These are phyloP conservation scores for Glossophaga mutica DNA, from an alignment of 2,797 vertebrate genomes.

Conservation along the genomic window DNA sequence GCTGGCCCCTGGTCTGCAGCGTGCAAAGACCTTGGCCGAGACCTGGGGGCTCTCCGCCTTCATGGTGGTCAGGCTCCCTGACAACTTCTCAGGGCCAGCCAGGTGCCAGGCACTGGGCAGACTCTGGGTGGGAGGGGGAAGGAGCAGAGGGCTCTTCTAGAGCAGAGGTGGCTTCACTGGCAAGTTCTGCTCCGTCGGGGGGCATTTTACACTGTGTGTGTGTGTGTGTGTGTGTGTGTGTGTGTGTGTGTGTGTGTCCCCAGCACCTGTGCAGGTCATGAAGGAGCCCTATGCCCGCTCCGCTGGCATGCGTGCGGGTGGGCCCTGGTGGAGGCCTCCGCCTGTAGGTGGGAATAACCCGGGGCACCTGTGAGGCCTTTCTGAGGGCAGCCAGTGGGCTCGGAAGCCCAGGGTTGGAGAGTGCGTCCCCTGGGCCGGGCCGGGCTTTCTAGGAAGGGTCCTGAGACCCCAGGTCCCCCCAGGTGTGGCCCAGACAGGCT, in stretches of 20 bases:
- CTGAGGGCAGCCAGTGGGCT: background rate
- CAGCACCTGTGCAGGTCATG: background rate
- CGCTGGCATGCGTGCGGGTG: background rate
- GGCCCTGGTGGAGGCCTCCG: background rate
- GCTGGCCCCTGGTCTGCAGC: background rate
- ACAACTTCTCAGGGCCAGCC: fast-evolving
- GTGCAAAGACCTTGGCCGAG: background rate
- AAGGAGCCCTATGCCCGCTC: background rate
- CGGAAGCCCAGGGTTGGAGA: background rate
- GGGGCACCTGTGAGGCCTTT: background rate
- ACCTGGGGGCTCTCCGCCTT: background rate
- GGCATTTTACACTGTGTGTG: background rate
- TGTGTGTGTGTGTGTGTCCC: background rate
- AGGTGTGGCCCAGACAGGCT: background rate
- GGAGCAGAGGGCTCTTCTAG: background rate
- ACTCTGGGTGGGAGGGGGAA: background rate
- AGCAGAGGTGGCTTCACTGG: background rate
- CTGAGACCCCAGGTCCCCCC: background rate
- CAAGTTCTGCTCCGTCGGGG: background rate
- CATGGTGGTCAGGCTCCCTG: fast-evolving
- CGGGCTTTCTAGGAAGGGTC: background rate
- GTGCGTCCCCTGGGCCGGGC: background rate
- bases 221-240: background rate
- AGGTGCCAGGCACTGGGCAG: background rate
- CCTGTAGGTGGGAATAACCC: background rate